phyloP scores from a whole-genome alignment of 2,888 invertebrate genomes.

The Perdita meconis region DNA sequence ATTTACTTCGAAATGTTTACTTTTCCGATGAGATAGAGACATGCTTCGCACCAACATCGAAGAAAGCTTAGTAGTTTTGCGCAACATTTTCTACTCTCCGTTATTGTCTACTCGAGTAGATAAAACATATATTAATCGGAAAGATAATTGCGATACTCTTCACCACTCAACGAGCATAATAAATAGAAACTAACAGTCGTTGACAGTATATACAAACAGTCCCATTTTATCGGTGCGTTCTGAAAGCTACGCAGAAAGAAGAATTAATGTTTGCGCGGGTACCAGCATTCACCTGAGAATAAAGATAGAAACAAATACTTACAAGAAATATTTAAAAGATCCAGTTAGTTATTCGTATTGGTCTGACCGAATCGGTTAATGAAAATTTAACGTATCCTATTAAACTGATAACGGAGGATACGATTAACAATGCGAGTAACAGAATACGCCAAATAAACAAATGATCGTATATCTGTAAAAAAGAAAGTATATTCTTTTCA shows the following conservation, averaged over 20 bases:
- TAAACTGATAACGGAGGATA: slow-evolving; percentile 84
- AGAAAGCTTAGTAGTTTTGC: slow-evolving; percentile 68
- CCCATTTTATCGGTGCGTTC: not conserved
- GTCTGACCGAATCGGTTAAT: slow-evolving; percentile 84
- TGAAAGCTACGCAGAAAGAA: slow-evolving; percentile 27
- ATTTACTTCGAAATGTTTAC: slow-evolving; percentile 85
- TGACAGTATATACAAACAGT: not conserved
- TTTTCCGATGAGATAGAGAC: slow-evolving; percentile 73
- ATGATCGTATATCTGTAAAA: slow-evolving; percentile 86
- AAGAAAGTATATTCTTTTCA: slow-evolving; percentile 13
- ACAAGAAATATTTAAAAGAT: slow-evolving; percentile 73
- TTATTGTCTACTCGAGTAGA: slow-evolving; percentile 14
- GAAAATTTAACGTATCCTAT: slow-evolving; percentile 85
- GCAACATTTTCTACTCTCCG: slow-evolving; percentile 79
- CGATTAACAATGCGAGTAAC: slow-evolving; percentile 83
- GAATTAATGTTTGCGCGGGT: not conserved
- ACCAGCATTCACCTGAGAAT: slow-evolving; percentile 22
- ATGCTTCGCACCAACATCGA: slow-evolving; percentile 73
- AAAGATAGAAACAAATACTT: slow-evolving; percentile 23
- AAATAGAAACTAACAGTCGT: not conserved
- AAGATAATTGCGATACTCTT: slow-evolving; percentile 20
- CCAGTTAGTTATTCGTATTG: slow-evolving; percentile 84
- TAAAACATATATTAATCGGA: slow-evolving; percentile 16
- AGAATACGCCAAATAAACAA: slow-evolving; percentile 85
- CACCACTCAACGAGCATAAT: slow-evolving; percentile 8